Evolutionary conservation across 37 sponge, comb jelly and placozoan genomes (phyloP).

Genomic region (Crambe crambe): DNA sequence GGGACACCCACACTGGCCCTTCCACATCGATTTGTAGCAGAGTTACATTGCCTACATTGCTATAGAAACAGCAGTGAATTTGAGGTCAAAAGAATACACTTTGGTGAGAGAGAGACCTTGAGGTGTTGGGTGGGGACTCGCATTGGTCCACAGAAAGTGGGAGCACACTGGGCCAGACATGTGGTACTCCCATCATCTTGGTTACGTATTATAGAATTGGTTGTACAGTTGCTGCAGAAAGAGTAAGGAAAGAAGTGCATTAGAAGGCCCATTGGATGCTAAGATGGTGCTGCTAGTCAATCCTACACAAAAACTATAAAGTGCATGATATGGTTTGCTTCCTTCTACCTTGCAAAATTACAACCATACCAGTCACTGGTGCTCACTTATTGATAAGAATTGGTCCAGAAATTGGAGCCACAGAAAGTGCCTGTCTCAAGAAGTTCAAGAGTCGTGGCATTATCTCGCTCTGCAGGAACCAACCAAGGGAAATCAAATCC

Average conservation of each 20-base stretch:
- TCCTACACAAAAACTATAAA: too few species aligned
- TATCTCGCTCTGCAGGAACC: background rate
- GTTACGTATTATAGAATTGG: background rate
- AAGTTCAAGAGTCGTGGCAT: conserved; percentile 4
- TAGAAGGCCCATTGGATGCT: too few species aligned
- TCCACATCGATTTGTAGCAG: background rate
- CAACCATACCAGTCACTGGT: too few species aligned
- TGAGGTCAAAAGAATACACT: too few species aligned
- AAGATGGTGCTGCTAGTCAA: too few species aligned
- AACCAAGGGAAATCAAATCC: background rate
- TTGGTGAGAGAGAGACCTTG: conserved; percentile 18
- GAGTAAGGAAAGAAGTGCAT: too few species aligned
- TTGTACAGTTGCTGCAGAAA: background rate
- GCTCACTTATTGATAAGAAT: conserved; percentile 24
- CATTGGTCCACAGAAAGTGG: conserved; percentile 36
- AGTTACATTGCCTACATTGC: background rate
- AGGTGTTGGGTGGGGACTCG: conserved; percentile 45
- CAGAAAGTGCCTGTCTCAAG: conserved; percentile 1
- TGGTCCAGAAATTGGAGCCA: background rate
- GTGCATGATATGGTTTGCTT: too few species aligned
- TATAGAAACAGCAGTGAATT: background rate
- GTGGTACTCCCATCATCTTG: background rate
- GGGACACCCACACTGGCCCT: background rate
- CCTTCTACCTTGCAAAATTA: too few species aligned
- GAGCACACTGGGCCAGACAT: conserved; percentile 1